phyloP scores from a whole-genome alignment of 53 echinoderm and acorn worm genomes.

The Zoroaster sp. region DNA sequence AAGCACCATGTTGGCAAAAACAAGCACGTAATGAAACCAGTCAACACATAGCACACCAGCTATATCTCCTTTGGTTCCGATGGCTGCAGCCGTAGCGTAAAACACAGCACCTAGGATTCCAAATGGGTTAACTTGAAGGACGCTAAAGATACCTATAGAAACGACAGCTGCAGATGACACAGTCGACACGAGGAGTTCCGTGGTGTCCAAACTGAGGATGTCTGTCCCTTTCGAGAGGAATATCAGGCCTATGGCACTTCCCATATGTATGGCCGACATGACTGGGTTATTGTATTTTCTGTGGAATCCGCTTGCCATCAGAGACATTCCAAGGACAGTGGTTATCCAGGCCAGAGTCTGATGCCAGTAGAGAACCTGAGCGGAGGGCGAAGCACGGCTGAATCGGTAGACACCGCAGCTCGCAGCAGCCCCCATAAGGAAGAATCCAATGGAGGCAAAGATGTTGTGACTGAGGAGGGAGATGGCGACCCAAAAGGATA shows the following conservation, averaged over 20 bases:
- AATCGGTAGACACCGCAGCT: constrained; percentile 75
- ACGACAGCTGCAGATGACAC: constrained; percentile 73
- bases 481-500: constrained; percentile 68
- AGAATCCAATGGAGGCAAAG: constrained; percentile 72
- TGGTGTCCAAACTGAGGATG: constrained; percentile 12
- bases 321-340: constrained; percentile 67
- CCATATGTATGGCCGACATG: constrained; percentile 68
- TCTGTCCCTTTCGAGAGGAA: constrained; percentile 40
- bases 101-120: constrained; percentile 82
- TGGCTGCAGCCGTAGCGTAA: constrained; percentile 66
- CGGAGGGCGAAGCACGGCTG: constrained; percentile 40
- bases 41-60: constrained; percentile 68
- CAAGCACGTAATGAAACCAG: constrained; percentile 94
- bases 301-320: constrained; percentile 79
- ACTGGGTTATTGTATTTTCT: constrained; percentile 51
- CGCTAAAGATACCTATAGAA: constrained; percentile 72
- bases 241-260: constrained; percentile 58
- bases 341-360: constrained; percentile 74
- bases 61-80: constrained; percentile 77
- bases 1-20: constrained; percentile 78
- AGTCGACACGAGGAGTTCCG: constrained; percentile 37
- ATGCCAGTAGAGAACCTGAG: constrained; percentile 70
- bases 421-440: constrained; percentile 74
- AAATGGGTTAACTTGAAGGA: constrained; percentile 78
- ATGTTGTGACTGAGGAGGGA: constrained; percentile 47